Conservation (phyloP, 35 echinoderm and acorn worm species). For the Diadema setosum region DNA sequence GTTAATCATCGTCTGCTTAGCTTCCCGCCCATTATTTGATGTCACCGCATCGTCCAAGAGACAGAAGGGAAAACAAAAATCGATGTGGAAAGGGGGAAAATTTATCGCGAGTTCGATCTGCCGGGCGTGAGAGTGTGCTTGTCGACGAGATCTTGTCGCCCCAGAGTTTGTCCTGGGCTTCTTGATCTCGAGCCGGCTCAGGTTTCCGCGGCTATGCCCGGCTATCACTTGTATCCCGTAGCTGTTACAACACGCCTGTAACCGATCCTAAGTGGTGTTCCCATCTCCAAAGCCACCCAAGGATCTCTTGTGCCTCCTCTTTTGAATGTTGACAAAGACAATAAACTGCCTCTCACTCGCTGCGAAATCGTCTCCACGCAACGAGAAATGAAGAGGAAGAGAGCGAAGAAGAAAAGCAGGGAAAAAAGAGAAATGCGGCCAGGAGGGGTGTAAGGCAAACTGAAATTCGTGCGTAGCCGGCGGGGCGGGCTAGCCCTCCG, state of each 20-base stretch:
- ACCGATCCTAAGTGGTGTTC: neutral
- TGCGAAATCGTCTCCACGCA: neutral
- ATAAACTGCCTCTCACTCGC: neutral
- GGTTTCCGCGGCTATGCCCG: neutral
- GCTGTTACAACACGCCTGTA: conserved; percentile 3
- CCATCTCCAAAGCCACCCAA: neutral
- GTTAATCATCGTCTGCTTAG: no score
- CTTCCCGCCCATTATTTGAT: no score
- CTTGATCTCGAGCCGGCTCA: neutral
- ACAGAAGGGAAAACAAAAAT: no score
- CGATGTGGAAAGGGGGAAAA: neutral
- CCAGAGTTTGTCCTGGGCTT: neutral
- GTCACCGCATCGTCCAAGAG: neutral
- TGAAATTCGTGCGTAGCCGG: conserved; percentile 4
- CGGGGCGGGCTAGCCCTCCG: neutral
- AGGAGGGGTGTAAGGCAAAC: neutral
- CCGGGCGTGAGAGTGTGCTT: neutral
- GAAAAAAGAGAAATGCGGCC: conserved; percentile 3
- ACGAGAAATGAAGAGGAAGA: no score
- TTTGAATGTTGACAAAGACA: conserved; percentile 10
- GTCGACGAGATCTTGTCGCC: neutral
- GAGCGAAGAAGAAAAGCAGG: no score
- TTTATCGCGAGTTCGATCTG: no score
- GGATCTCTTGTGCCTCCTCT: neutral
- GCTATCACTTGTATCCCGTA: neutral